Conservation (phyloP, 1,140 invertebrate genomes). For the Magallana gigas region DNA sequence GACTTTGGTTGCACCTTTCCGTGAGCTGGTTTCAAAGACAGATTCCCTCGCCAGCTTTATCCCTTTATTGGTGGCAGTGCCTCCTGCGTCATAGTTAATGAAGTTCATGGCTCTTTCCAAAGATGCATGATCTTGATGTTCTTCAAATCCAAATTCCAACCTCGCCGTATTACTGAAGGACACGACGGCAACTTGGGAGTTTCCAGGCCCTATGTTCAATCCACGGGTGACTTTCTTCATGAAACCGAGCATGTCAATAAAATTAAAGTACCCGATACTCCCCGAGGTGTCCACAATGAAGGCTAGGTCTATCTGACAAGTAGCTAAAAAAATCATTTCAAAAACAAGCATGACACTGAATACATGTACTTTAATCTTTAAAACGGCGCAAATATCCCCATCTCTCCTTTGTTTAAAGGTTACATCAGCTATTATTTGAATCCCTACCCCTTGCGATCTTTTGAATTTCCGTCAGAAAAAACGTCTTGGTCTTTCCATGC, state of each 20-base stretch:
- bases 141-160: constrained; percentile 14
- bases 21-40: background rate
- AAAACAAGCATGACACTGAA: too few relatives aligned
- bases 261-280: constrained; percentile 56
- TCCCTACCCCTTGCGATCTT: background rate
- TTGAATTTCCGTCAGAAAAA: background rate
- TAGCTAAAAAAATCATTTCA: background rate
- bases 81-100: constrained; percentile 41
- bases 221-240: constrained; percentile 46
- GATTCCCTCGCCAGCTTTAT: constrained; percentile 47
- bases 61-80: constrained; percentile 55
- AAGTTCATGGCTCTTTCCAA: constrained; percentile 49
- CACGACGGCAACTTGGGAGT: constrained; percentile 54
- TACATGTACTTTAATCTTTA: too few relatives aligned
- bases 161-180: background rate
- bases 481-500: background rate
- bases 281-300: constrained; percentile 68
- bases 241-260: constrained; percentile 50
- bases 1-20: constrained; percentile 45
- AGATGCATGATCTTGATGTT: constrained; percentile 35
- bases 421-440: background rate
- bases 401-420: too few relatives aligned
- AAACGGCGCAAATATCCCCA: background rate
- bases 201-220: constrained; percentile 56
- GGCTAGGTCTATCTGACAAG: constrained; percentile 58